phyloP scores from a whole-genome alignment of 2,797 vertebrate species.

The Fistularia tabacaria region DNA sequence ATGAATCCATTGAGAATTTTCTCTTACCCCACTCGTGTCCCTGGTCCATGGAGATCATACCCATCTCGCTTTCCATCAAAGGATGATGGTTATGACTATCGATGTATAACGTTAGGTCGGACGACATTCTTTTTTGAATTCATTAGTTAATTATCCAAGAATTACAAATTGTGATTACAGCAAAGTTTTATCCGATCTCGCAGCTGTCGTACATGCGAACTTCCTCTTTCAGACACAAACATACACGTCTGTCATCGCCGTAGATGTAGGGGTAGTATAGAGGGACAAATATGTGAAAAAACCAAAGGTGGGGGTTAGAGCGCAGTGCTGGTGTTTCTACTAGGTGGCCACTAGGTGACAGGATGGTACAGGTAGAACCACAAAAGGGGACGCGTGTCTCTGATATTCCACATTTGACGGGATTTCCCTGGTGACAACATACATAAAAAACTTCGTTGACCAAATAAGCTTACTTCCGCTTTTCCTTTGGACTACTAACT shows the following conservation, averaged over 20 bases:
- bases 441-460: too few species aligned
- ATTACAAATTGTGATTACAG: background rate
- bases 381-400: too few species aligned
- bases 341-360: constrained; percentile 44
- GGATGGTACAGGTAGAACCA: background rate
- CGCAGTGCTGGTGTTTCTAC: background rate
- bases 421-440: too few species aligned
- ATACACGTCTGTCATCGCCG: constrained; percentile 73
- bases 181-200: constrained; percentile 19
- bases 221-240: constrained; percentile 6
- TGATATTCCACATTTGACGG: too few species aligned
- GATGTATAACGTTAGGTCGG: constrained; percentile 60
- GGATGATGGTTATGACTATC: constrained; percentile 40
- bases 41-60: constrained; percentile 63
- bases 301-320: background rate
- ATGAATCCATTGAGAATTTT: too few species aligned
- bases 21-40: constrained; percentile 75
- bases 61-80: constrained; percentile 51
- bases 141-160: constrained; percentile 52
- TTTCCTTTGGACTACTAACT: too few species aligned
- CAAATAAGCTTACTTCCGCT: too few species aligned
- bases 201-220: too few species aligned
- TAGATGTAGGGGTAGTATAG: constrained; percentile 57
- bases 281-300: constrained; percentile 21
- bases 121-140: constrained; percentile 64